Percentiles rank a stretch among this genome's conserved stretches.
These are phyloP conservation scores for Clarias platycephalus DNA, from an alignment of 2,797 vertebrate species.

Conservation along the genomic window DNA sequence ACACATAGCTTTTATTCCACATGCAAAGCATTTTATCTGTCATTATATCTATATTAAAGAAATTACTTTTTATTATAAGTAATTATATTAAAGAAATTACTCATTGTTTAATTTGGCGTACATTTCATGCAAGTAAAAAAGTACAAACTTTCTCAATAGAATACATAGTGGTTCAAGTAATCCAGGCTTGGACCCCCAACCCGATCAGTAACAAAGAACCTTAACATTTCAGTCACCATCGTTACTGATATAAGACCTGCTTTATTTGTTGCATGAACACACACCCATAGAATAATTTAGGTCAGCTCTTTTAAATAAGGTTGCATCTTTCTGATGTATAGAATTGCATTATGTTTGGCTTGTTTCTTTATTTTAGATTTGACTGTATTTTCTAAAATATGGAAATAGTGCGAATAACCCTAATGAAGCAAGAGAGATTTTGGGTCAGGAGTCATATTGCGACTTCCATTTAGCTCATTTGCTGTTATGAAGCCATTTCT, in stretches of 20 bases:
- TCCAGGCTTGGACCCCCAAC: no score
- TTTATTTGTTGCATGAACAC: not conserved
- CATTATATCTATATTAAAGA: not conserved
- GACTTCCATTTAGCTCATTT: constrained; percentile 10
- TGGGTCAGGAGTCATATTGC: constrained; percentile 20
- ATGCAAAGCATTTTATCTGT: not conserved
- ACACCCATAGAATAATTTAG: not conserved
- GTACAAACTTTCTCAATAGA: no score
- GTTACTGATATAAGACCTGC: not conserved
- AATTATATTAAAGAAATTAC: not conserved
- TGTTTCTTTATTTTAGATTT: constrained; percentile 4
- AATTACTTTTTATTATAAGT: not conserved
- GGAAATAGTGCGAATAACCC: not conserved
- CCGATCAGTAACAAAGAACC: no score
- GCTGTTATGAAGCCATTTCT: constrained; percentile 21
- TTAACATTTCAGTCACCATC: no score
- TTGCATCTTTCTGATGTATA: not conserved
- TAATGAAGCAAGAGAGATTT: not conserved
- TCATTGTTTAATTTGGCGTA: no score
- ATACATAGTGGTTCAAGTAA: no score
- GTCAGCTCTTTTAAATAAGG: not conserved
- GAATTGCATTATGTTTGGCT: not conserved
- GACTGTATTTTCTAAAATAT: constrained; percentile 18
- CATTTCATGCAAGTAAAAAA: no score
- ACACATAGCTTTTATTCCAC: not conserved